A percentile compares a stretch with the other conserved stretches of the same genome.
Conservation (phyloP, 2,888 invertebrate species). For the Leptodirus hochenwartii region DNA sequence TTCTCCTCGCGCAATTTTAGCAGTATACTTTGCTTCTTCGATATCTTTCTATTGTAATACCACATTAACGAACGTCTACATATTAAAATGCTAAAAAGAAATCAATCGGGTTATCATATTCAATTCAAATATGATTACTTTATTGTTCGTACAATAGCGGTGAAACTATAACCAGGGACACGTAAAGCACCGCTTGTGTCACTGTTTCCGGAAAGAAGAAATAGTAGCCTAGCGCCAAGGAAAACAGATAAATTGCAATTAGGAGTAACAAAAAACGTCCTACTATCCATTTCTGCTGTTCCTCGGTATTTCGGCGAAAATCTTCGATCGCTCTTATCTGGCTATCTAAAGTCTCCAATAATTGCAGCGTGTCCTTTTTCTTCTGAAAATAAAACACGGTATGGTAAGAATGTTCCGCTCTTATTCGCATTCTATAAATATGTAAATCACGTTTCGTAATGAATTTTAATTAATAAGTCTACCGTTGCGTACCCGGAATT, state of each 20-base stretch:
- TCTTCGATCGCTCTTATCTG: constrained; percentile 67
- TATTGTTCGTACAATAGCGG: constrained; percentile 57
- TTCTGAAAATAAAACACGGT: constrained; percentile 29
- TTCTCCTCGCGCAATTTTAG: constrained; percentile 59
- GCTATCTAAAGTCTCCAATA: constrained; percentile 54
- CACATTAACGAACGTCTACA: constrained; percentile 65
- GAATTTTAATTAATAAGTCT: no score
- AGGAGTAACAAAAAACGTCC: constrained; percentile 57
- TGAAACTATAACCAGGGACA: constrained; percentile 60
- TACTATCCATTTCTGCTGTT: constrained; percentile 62
- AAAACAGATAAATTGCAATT: constrained; percentile 49
- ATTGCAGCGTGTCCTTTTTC: constrained; percentile 34
- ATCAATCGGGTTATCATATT: constrained; percentile 4
- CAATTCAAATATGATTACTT: constrained; percentile 5
- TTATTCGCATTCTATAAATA: no score
- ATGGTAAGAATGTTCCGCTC: no score
- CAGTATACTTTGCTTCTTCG: constrained; percentile 57
- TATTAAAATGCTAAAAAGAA: constrained; percentile 44
- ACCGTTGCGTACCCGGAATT: constrained; percentile 53
- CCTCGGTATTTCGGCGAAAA: constrained; percentile 62
- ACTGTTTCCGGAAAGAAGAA: constrained; percentile 58
- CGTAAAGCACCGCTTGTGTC: constrained; percentile 54
- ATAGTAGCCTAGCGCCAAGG: constrained; percentile 59
- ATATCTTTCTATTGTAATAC: constrained; percentile 73
- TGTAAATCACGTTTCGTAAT: no score